phyloP scores from a whole-genome alignment of 2,113 vertebrate genomes.

The Forbesichthys papilliferus region DNA sequence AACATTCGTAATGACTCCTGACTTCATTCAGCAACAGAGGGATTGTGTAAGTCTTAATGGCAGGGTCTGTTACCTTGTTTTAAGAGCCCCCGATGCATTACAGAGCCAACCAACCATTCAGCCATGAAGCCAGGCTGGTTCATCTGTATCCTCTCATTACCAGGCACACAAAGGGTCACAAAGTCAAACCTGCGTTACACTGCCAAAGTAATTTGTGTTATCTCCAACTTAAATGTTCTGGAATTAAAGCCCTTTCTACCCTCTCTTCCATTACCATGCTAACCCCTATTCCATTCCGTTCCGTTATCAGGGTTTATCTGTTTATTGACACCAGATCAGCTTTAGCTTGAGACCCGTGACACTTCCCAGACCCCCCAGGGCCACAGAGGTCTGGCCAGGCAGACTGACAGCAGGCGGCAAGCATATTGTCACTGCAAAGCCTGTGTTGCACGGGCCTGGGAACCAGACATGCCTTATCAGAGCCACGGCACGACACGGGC shows the following conservation, averaged over 20 bases:
- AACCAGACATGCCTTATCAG: slow-evolving; percentile 61
- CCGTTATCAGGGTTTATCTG: slow-evolving; percentile 55
- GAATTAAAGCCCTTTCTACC: slow-evolving; percentile 11
- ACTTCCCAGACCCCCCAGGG: slow-evolving; percentile 35
- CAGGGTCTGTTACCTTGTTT: slow-evolving; percentile 4
- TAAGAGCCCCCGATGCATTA: slow-evolving; percentile 13
- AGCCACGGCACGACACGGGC: slow-evolving; percentile 48
- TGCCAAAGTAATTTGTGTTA: slow-evolving; percentile 29
- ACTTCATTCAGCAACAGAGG: slow-evolving; percentile 9
- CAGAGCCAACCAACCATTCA: slow-evolving; percentile 22
- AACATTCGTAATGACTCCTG: background rate
- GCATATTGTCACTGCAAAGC: background rate
- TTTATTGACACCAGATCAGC: slow-evolving; percentile 32
- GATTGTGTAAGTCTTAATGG: background rate
- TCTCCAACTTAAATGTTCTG: slow-evolving; percentile 34
- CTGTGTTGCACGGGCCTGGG: slow-evolving; percentile 13
- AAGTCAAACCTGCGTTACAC: slow-evolving; percentile 2
- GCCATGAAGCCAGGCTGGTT: slow-evolving; percentile 8
- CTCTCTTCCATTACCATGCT: slow-evolving; percentile 21
- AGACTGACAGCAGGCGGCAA: slow-evolving; percentile 40
- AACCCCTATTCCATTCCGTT: slow-evolving; percentile 3
- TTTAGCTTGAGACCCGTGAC: slow-evolving; percentile 18
- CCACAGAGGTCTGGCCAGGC: slow-evolving; percentile 22
- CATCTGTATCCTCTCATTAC: slow-evolving; percentile 33
- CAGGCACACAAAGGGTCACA: slow-evolving; percentile 21